Percentiles rank a stretch among this genome's conserved stretches.
Conservation (phyloP, 2,113 vertebrate genomes). For the Spilogale gracilis region DNA sequence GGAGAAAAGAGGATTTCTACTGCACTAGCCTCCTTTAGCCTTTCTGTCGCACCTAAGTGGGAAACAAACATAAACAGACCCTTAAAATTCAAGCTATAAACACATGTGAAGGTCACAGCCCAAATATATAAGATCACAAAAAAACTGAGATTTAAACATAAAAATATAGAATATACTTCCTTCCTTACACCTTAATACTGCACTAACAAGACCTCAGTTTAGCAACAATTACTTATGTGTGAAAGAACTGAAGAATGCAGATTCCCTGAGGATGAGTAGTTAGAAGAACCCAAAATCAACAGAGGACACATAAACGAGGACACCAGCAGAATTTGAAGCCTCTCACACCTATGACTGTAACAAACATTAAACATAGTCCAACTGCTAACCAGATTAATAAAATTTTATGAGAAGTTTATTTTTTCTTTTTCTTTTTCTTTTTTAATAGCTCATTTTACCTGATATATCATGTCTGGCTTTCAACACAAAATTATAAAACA, state of each 20-base stretch:
- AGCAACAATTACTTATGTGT: background rate
- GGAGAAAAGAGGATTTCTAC: background rate
- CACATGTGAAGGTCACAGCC: background rate
- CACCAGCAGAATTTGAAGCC: background rate
- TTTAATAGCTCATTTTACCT: background rate
- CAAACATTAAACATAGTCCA: background rate
- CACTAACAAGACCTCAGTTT: background rate
- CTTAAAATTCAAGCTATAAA: background rate
- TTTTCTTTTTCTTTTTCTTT: too few relatives aligned
- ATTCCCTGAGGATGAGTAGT: background rate
- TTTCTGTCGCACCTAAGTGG: background rate
- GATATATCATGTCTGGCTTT: background rate
- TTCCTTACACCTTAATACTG: background rate
- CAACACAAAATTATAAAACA: background rate
- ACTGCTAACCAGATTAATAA: background rate
- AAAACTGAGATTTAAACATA: background rate
- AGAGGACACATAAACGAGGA: background rate
- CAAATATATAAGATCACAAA: background rate
- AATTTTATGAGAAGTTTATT: background rate
- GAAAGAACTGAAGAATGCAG: background rate
- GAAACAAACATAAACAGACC: background rate
- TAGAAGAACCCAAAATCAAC: background rate
- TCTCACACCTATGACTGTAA: background rate
- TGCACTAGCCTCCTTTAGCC: background rate
- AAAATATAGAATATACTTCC: background rate